Base-by-base conservation (phyloP, 2,797 vertebrate genomes). In the Coccyzus lansbergi region DNA sequence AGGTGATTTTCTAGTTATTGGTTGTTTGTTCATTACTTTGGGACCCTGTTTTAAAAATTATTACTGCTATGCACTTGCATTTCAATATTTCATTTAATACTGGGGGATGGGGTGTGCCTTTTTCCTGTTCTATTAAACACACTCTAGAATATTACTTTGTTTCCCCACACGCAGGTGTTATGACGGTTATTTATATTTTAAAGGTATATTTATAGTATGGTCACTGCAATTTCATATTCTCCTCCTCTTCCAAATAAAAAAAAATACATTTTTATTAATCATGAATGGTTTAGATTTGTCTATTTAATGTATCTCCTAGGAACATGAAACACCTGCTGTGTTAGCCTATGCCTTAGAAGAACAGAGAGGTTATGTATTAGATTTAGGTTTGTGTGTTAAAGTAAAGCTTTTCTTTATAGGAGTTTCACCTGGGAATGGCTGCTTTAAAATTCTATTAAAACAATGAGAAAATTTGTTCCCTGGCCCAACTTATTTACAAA, bases 251-350 rank as follows among this genome's bases (percentile, higher is more conserved):
- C n/a, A 87, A 93, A 85, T 82, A 89, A 36, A 90, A 88, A 53
- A 72, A 48, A 55, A 68, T 33, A 18, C 19, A 67, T 29, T 42
- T 70, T 28, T 71, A 88, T 79, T 92, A 94, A 94, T 89, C 68
- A 63, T 78, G 87, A 92, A 78, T 90, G 82, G 36, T 93, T 96
- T 95, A 69, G 91, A 86, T 94, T 94, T 94, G 49, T 92, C 70
- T 86, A 38, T 92, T 96, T 97, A 95, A 97, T 94, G 49, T 69
- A 91, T 97, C 95, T 96, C 87, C 22, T 69, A 94, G 93, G 70
- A 96, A 94, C 95, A 86, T 46, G 85, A 95, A 92, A 92, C 94
- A 97, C 96, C 97, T 97, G 92, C 69, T 97, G 34, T 68, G 62
- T 76, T 91, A 78, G 72, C 80, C 60, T 94, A 75, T 92, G 59